A percentile compares a stretch with the other conserved stretches of the same genome.
These are phyloP conservation scores for Drosophila kanekoi DNA, from an alignment of 2,888 invertebrate species.

Conservation along the genomic window DNA sequence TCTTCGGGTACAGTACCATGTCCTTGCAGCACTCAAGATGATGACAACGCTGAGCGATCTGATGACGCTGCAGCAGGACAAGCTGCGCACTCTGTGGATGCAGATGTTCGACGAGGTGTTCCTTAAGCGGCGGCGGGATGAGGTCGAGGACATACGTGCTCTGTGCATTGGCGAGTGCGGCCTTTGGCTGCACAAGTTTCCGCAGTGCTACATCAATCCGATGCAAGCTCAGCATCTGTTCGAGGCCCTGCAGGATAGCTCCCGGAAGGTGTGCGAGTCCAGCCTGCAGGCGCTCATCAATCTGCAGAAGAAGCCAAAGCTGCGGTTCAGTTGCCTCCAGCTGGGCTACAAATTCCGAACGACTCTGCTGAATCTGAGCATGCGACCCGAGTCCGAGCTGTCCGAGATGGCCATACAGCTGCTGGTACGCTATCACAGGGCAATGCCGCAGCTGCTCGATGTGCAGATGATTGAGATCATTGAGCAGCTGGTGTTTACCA, in stretches of 20 bases:
- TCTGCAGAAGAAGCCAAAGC: constrained; percentile 3
- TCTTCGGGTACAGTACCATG: neutral
- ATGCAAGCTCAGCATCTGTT: neutral
- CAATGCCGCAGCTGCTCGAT: neutral
- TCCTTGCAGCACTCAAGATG: constrained; percentile 5
- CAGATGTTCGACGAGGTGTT: neutral
- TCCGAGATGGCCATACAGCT: neutral
- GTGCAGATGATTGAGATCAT: neutral
- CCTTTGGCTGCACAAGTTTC: neutral
- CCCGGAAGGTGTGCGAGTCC: neutral
- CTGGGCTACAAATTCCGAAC: neutral
- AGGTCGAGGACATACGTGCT: neutral
- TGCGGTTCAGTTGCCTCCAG: neutral
- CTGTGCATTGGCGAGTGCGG: constrained; percentile 1
- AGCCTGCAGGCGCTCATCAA: neutral
- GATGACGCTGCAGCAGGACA: neutral
- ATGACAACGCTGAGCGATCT: neutral
- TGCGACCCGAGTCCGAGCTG: neutral
- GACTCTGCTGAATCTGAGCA: neutral
- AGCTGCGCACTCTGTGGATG: neutral
- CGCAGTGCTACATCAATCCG: neutral
- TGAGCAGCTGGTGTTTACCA: neutral
- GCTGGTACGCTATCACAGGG: neutral
- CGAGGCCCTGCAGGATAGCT: neutral
- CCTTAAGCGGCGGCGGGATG: neutral